These are phyloP conservation scores for Pandemis heparana DNA, from an alignment of 2,888 invertebrate species.

Conservation along the genomic window DNA sequence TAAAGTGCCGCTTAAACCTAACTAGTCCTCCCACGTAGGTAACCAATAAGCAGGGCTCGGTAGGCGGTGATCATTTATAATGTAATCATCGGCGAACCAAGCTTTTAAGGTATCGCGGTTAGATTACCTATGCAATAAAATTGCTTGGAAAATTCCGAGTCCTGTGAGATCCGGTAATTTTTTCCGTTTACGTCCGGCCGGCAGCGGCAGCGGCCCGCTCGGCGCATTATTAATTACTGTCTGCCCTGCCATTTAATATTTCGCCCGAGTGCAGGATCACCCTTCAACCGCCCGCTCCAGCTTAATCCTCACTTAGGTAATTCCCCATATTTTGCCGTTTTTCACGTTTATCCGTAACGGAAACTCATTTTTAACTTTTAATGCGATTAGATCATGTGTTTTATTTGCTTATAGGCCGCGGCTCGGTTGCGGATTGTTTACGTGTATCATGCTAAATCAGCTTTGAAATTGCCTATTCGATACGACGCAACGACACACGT, in stretches of 20 bases:
- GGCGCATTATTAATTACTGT: constrained; percentile 80
- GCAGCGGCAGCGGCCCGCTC: constrained; percentile 58
- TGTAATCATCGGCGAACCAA: constrained; percentile 28
- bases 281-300: constrained; percentile 62
- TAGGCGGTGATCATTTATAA: constrained; percentile 29
- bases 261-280: constrained; percentile 69
- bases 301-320: constrained; percentile 73
- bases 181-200: constrained; percentile 75
- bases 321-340: constrained; percentile 74
- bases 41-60: background rate
- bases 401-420: constrained; percentile 26
- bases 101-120: constrained; percentile 58
- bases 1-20: background rate
- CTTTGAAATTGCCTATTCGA: background rate
- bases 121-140: constrained; percentile 61
- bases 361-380: constrained; percentile 65
- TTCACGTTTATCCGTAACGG: constrained; percentile 65
- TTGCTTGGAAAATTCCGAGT: constrained; percentile 69
- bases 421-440: constrained; percentile 14
- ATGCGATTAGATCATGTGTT: constrained; percentile 53
- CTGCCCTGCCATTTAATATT: constrained; percentile 79
- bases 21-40: constrained; percentile 3
- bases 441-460: background rate
- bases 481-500: background rate
- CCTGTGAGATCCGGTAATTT: constrained; percentile 76